Base-by-base conservation (phyloP, 2,797 vertebrate species). In the Muraenolepis orangiensis region DNA sequence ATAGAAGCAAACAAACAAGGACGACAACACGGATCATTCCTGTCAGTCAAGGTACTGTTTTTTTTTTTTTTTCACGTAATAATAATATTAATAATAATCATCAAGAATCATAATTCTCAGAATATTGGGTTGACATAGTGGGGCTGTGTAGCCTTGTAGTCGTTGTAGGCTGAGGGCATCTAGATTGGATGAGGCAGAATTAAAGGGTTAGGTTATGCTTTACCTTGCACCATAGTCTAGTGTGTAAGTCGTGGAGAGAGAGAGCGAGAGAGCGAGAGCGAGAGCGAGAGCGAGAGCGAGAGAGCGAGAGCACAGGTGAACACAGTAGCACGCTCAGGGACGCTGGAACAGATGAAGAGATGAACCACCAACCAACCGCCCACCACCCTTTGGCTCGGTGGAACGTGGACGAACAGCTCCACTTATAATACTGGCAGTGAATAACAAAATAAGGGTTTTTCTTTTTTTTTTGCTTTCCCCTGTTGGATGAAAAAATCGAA, bases 131-230 rank as follows among this genome's bases (percentile, higher is more conserved):
- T 91, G 88, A 88, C 89, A 88, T 88, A 86, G 87, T 81, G 87
- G 82, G 76, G 82, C 74, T 79, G 78, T 72, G 82, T 80, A 77
- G 32, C 76, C 69, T 85, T n/a, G n/a, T n/a, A n/a, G 79, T 31
- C 46, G 67, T 31, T 18, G n/a, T n/a, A n/a, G 26, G 73, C 64
- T 72, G 31, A 75, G 40, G 36, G 26, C n/a, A 68, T 86, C 80
- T 61, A 81, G 82, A 82, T 71, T 69, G 73, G 84, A 89, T 76
- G 84, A 87, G 83, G 86, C 87, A 88, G 87, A 90, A 88, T 92
- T 93, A 93, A 93, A 93, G 92, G 92, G 92, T 91, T 92, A 88
- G 87, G 88, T 91, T 57, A 91, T 87, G 91, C 88, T 90, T 91
- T 87, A 88, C 87, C 81, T 91, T 89, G 92, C 90, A 91, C 88